Base-by-base conservation (phyloP, 2,888 invertebrate genomes). In the Alcis repandata region DNA sequence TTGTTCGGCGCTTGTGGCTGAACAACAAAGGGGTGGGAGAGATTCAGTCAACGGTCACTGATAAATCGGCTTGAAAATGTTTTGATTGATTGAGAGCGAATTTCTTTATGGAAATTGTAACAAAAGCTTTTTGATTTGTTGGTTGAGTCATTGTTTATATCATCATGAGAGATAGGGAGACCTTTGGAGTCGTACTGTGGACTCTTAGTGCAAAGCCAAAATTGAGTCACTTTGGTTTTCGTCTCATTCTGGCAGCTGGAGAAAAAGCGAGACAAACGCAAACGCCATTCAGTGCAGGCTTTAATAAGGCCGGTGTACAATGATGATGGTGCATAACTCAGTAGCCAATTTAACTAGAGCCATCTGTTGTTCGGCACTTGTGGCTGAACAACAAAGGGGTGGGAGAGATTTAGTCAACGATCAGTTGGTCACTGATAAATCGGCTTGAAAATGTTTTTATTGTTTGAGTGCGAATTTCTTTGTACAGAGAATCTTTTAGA, bases 301-400 rank as follows among this genome's bases (percentile, higher is more conserved):
- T 71, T 71, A 67, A 68, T 69, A 69, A 68, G 49, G 43, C 33
- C 8, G 56, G 60, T 60, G 52, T 67, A 68, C 63, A 69, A 72
- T 68, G 69, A 51, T 66, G 68, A 63, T 61, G 52, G 60, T 40
- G 56, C 45, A 72, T 72, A 64, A 68, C 17, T 72, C 63, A 53
- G 61, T 62, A 59, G 61, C 61, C 45, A 69, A 59, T 66, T 63
- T 68, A 68, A 64, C 64, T 66, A 48, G 54, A 17, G 32, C 51
- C 64, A 69, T 72, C 51, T 59, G 69, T 72, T 69, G 60, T 60
- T 45, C 36, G 36, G n/a, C 41, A 32, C 22, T 49, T 49, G 59
- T 19, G 59, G 59, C 48, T 10, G 48, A 43, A 49, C 32, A 48
- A 56, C 54, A 57, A 56, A 41, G 41, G 51, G 49, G 33, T 13